Evolutionary conservation across 2,888 invertebrate species (phyloP).

Genomic region (Sphecodes monilicornis): DNA sequence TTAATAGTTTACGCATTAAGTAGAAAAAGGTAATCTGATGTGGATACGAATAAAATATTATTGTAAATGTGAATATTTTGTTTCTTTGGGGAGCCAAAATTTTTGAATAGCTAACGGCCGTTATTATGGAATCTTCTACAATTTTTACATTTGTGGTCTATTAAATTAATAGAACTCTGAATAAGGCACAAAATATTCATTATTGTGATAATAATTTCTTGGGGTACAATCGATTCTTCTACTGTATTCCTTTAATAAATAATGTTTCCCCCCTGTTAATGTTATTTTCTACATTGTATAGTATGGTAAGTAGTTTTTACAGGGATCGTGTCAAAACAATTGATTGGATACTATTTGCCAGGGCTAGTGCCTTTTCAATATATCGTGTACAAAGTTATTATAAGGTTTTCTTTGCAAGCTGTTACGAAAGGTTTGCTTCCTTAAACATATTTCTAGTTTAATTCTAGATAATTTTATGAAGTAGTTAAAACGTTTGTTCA

Average conservation of each 20-base stretch:
- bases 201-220: background rate
- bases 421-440: slow-evolving; percentile 2
- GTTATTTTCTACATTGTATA: background rate
- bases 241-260: background rate
- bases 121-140: background rate
- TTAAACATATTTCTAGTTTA: slow-evolving; percentile 11
- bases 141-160: background rate
- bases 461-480: slow-evolving; percentile 1
- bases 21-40: background rate
- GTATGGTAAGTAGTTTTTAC: background rate
- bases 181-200: background rate
- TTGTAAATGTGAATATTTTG: background rate
- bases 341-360: slow-evolving; percentile 2
- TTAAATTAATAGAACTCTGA: background rate
- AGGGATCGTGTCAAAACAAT: background rate
- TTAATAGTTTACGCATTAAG: background rate
- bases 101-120: background rate
- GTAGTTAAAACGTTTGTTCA: slow-evolving; percentile 6
- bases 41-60: background rate
- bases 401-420: slow-evolving; percentile 6
- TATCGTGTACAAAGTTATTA: slow-evolving; percentile 6
- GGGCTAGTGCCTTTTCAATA: slow-evolving; percentile 28
- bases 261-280: background rate
- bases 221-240: background rate
- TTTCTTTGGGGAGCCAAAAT: background rate